Conservation (phyloP, 2,113 vertebrate genomes). For the Strix uralensis region DNA sequence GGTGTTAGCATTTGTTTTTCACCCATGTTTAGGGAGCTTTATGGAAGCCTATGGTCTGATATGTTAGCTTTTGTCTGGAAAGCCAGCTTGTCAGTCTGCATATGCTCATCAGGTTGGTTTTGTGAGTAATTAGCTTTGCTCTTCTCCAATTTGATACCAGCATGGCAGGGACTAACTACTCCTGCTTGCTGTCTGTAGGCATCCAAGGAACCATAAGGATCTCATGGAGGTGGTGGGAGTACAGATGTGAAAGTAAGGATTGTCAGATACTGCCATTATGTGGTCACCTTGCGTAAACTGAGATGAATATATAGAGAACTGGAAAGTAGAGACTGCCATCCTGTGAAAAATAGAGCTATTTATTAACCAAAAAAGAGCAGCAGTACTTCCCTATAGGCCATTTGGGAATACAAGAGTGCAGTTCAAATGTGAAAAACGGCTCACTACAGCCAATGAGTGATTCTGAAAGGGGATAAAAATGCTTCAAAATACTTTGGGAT, state of each 20-base stretch:
- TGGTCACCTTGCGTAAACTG: not conserved
- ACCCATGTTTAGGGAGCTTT: not conserved
- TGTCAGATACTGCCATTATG: not conserved
- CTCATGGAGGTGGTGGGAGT: fast-evolving
- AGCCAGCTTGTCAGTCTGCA: fast-evolving
- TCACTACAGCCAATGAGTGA: not conserved
- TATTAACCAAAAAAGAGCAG: not conserved
- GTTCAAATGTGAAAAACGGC: not conserved
- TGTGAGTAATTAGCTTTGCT: not conserved
- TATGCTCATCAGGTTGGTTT: not conserved
- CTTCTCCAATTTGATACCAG: not conserved
- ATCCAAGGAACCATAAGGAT: not conserved
- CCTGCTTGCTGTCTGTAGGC: not conserved
- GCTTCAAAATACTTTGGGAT: not conserved
- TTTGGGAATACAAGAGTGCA: not conserved
- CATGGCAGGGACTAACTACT: not conserved
- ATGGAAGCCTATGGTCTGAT: not conserved
- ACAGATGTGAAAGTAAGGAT: not conserved
- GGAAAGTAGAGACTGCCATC: not conserved
- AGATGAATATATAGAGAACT: not conserved
- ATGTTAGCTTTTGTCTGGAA: not conserved
- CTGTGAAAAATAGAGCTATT: not conserved
- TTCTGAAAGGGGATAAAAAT: not conserved
- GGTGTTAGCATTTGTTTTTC: not conserved
- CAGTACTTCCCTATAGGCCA: not conserved